Evolutionary conservation across 2,797 vertebrate genomes (phyloP).

Genomic region (Mico argentatus): DNA sequence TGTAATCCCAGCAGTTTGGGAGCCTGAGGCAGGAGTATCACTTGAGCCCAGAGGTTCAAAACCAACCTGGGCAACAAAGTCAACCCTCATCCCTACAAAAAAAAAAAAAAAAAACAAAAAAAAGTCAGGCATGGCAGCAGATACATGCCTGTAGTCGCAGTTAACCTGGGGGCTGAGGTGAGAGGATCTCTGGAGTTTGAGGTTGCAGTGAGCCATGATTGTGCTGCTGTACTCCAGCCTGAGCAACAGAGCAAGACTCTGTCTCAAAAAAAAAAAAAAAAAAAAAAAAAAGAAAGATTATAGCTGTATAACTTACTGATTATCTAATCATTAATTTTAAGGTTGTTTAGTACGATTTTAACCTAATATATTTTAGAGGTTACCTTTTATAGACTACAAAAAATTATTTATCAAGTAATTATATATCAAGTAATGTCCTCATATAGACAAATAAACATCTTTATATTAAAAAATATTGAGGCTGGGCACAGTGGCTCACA

Average conservation of each 20-base stretch:
- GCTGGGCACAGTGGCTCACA: no score
- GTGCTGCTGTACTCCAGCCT: not conserved
- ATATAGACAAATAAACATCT: not conserved
- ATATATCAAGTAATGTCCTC: not conserved
- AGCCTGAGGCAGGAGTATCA: not conserved
- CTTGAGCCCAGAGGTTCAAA: not conserved
- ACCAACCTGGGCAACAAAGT: not conserved
- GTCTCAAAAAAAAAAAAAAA: not conserved
- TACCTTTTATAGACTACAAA: not conserved
- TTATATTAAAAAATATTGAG: not conserved
- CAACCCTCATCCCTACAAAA: not conserved
- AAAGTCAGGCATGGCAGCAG: not conserved
- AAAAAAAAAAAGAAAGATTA: not conserved
- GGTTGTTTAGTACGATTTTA: not conserved
- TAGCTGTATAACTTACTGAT: not conserved
- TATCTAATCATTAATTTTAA: not conserved
- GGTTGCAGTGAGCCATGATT: not conserved
- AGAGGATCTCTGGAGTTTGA: not conserved
- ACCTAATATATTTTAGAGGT: not conserved
- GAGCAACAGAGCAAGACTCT: not conserved
- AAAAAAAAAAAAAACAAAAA: not conserved
- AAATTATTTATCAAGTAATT: not conserved
- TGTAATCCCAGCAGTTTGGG: not conserved
- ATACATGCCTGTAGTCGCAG: not conserved
- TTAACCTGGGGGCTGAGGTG: not conserved